Percentiles rank a stretch among this genome's conserved stretches.
These are phyloP conservation scores for Spheniscus humboldti DNA, from an alignment of 2,797 vertebrate species.

Conservation along the genomic window DNA sequence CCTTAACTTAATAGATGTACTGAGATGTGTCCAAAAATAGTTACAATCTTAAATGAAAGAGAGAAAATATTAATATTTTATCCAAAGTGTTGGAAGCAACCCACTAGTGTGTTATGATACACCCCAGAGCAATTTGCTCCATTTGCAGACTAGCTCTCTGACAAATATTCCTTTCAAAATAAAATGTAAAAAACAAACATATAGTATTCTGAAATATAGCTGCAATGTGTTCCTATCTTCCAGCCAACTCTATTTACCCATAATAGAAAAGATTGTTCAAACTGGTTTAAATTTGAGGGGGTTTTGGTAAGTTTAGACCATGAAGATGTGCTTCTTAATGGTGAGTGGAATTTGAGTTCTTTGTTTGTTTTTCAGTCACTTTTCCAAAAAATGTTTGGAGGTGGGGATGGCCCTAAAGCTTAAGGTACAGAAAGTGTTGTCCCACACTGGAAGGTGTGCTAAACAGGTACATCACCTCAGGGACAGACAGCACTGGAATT, in stretches of 20 bases:
- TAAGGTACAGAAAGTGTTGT: background rate
- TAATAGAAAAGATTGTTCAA: background rate
- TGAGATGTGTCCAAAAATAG: background rate
- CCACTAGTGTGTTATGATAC: background rate
- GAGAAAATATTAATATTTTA: background rate
- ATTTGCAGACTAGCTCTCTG: background rate
- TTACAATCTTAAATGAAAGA: background rate
- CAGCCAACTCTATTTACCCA: background rate
- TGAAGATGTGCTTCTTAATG: background rate
- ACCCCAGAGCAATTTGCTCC: background rate
- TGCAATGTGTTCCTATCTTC: background rate
- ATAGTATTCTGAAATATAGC: background rate
- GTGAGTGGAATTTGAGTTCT: background rate
- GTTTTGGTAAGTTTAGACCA: background rate
- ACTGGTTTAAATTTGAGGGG: background rate
- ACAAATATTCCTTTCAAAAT: background rate
- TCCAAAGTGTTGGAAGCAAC: background rate
- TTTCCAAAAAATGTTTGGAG: background rate
- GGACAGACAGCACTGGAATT: background rate
- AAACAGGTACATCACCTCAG: background rate
- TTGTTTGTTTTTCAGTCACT: background rate
- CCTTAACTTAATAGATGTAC: background rate
- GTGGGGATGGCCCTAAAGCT: background rate
- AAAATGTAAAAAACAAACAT: background rate
- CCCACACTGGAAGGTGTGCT: background rate